Evolutionary conservation across 1,140 invertebrate species (phyloP).

Genomic region (Magallana ariakensis): DNA sequence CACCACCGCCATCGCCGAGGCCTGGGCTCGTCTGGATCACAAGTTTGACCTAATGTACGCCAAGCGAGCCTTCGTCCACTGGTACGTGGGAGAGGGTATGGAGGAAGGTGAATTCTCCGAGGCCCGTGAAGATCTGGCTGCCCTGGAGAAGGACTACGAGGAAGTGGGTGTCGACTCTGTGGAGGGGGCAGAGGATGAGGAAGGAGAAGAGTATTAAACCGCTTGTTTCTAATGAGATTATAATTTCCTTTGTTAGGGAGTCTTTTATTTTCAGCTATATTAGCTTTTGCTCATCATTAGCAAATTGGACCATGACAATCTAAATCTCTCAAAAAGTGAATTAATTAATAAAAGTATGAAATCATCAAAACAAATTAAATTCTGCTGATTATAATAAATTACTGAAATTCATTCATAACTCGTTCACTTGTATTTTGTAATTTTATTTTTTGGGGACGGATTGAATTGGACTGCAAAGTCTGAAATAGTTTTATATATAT

Average conservation of each 20-base stretch:
- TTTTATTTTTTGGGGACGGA: no score
- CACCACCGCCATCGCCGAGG: slow-evolving; percentile 89
- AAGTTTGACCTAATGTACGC: slow-evolving; percentile 85
- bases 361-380: no score
- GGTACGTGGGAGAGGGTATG: slow-evolving; percentile 84
- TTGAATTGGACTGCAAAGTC: no score
- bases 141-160: slow-evolving; percentile 74
- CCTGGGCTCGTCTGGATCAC: slow-evolving; percentile 83
- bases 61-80: slow-evolving; percentile 79
- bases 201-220: slow-evolving; percentile 56
- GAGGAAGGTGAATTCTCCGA: slow-evolving; percentile 90
- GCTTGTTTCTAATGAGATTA: not conserved
- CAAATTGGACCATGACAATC: not conserved
- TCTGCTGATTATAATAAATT: not conserved
- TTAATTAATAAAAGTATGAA: not conserved
- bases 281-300: not conserved
- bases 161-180: slow-evolving; percentile 58
- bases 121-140: slow-evolving; percentile 91
- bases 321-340: not conserved
- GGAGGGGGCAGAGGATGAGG: slow-evolving; percentile 55
- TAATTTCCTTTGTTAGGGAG: not conserved
- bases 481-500: no score
- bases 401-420: not conserved
- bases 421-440: no score
- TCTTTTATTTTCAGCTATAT: slow-evolving; percentile 11